Percentiles rank a stretch among this genome's conserved stretches.
Evolutionary conservation across 1,140 invertebrate genomes (phyloP).

Genomic region (Oppia nitens): DNA sequence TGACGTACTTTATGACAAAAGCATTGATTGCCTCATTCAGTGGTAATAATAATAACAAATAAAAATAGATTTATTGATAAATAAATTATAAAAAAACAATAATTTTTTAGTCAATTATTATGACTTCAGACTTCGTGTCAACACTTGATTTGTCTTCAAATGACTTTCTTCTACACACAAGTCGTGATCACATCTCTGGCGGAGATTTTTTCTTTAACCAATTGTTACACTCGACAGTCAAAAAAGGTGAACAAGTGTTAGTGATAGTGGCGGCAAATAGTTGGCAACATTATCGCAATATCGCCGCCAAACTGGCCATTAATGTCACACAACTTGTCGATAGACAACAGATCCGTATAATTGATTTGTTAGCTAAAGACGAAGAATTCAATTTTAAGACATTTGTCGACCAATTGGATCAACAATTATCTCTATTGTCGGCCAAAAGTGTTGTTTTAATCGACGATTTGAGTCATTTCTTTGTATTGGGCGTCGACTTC

Average conservation of each 20-base stretch:
- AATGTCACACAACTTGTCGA: neutral
- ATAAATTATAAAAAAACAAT: too few relatives aligned
- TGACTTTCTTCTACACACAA: neutral
- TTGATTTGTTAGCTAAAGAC: neutral
- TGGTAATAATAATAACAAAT: too few relatives aligned
- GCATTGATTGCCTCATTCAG: too few relatives aligned
- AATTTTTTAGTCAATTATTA: too few relatives aligned
- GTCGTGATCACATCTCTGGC: neutral
- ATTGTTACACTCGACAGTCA: neutral
- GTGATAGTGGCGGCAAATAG: neutral
- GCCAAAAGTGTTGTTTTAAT: neutral
- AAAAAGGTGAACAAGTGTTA: neutral
- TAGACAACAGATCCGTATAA: neutral
- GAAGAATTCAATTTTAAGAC: neutral
- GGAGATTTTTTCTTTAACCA: neutral
- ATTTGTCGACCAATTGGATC: neutral
- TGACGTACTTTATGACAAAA: too few relatives aligned
- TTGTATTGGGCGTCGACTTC: neutral
- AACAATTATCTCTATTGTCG: neutral
- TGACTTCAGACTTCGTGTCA: neutral
- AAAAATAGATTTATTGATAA: too few relatives aligned
- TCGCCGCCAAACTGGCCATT: neutral
- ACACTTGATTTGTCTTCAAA: neutral
- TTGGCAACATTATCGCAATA: neutral
- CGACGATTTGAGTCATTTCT: neutral